Percentiles rank a stretch among this genome's conserved stretches.
Evolutionary conservation across 2,888 invertebrate genomes (phyloP).

Genomic region (Ichneumon xanthorius): DNA sequence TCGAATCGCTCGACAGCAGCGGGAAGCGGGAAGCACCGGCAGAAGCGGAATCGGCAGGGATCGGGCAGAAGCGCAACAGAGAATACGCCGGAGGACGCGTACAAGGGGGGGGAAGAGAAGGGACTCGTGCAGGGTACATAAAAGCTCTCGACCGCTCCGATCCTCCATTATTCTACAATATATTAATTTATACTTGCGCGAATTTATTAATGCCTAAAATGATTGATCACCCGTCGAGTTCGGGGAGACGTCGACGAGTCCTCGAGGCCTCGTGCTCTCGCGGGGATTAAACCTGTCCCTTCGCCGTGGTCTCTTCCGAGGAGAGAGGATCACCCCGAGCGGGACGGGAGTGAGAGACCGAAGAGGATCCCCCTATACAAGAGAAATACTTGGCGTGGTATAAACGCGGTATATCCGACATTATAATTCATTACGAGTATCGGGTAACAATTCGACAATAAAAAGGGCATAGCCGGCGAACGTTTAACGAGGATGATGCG

Average conservation of each 20-base stretch:
- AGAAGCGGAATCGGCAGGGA: not conserved
- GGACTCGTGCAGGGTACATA: not conserved
- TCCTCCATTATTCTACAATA: constrained; percentile 32
- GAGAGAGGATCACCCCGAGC: constrained; percentile 2
- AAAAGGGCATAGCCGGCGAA: constrained; percentile 72
- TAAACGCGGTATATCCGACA: constrained; percentile 66
- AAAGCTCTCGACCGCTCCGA: constrained; percentile 19
- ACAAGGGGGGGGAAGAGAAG: not conserved
- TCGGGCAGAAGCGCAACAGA: not conserved
- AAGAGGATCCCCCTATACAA: constrained; percentile 30
- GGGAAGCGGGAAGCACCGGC: not conserved
- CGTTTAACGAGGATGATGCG: constrained; percentile 72
- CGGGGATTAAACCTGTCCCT: constrained; percentile 57
- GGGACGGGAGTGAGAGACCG: constrained; percentile 17
- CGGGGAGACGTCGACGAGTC: constrained; percentile 23
- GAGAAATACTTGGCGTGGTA: not conserved
- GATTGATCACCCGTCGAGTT: constrained; percentile 64
- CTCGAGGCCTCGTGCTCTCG: constrained; percentile 38
- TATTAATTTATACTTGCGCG: constrained; percentile 65
- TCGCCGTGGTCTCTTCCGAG: not conserved
- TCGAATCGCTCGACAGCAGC: constrained; percentile 11
- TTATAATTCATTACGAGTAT: constrained; percentile 79
- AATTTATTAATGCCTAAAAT: constrained; percentile 66
- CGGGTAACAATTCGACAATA: constrained; percentile 76
- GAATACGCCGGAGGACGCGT: not conserved